Conservation (phyloP, 37 sponge, comb jelly and placozoan genomes). For the Bolinopsis microptera region DNA sequence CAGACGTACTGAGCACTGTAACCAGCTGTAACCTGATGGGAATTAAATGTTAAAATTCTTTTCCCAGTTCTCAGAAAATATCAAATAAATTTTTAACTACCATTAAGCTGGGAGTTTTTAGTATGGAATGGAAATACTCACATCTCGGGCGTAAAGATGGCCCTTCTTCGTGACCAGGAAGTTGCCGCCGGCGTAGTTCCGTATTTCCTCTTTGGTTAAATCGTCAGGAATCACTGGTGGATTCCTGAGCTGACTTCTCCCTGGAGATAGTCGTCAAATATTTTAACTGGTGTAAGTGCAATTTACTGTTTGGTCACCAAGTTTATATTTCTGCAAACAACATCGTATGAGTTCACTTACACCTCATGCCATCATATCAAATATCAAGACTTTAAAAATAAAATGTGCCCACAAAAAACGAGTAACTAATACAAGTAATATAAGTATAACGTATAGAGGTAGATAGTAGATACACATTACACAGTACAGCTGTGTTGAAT, state of each 20-base stretch:
- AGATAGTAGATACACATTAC: too few relatives aligned
- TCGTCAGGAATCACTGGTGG: conserved; percentile 53
- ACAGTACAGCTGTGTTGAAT: too few relatives aligned
- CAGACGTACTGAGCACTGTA: conserved; percentile 54
- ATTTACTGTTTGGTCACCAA: too few relatives aligned
- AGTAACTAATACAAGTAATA: neutral
- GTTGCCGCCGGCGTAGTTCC: conserved; percentile 18
- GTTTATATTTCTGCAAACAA: too few relatives aligned
- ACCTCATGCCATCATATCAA: neutral
- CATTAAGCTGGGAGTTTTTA: too few relatives aligned
- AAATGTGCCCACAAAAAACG: neutral
- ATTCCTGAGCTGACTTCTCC: neutral
- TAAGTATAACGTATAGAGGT: too few relatives aligned
- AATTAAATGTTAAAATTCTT: too few relatives aligned
- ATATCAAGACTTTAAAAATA: neutral
- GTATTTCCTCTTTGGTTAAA: conserved; percentile 31
- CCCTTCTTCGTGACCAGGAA: conserved; percentile 24
- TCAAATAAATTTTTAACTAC: too few relatives aligned
- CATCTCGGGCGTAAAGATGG: conserved; percentile 55
- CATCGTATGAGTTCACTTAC: neutral
- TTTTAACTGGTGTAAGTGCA: too few relatives aligned
- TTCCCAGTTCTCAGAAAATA: too few relatives aligned
- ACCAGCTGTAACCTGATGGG: neutral
- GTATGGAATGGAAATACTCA: neutral
- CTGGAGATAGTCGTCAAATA: too few relatives aligned